Evolutionary conservation across 2,888 invertebrate genomes (phyloP).

Genomic region (Dastarcus helophoroides): DNA sequence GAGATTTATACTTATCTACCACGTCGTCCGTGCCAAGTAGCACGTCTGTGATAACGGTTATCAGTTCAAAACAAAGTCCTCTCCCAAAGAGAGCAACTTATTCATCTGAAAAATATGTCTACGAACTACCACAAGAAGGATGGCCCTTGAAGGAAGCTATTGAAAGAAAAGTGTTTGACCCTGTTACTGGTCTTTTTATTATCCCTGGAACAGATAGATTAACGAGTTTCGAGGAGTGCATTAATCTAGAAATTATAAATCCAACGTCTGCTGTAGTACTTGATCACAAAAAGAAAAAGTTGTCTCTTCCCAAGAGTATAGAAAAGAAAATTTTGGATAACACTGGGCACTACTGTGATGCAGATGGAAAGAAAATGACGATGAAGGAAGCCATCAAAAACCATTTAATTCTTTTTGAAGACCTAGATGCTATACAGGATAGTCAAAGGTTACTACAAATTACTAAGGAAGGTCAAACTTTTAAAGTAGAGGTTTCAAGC

Average conservation of each 20-base stretch:
- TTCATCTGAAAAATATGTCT: slow-evolving; percentile 51
- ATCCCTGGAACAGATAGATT: slow-evolving; percentile 79
- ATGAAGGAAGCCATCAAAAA: slow-evolving; percentile 65
- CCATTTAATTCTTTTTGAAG: slow-evolving; percentile 51
- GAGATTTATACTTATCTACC: slow-evolving; percentile 16
- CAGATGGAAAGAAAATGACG: slow-evolving; percentile 45
- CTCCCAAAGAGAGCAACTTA: slow-evolving; percentile 32
- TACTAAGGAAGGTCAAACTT: slow-evolving; percentile 61
- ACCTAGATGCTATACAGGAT: slow-evolving; percentile 37
- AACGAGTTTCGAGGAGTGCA: slow-evolving; percentile 77
- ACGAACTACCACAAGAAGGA: slow-evolving; percentile 73
- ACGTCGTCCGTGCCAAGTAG: slow-evolving; percentile 22
- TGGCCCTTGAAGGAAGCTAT: slow-evolving; percentile 79
- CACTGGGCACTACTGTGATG: slow-evolving; percentile 64
- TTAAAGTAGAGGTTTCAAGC: slow-evolving; percentile 58
- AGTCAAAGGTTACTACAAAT: slow-evolving; percentile 56
- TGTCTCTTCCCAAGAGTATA: slow-evolving; percentile 59
- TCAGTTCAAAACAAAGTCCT: slow-evolving; percentile 9
- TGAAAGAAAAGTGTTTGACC: slow-evolving; percentile 68
- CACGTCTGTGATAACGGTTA: slow-evolving; percentile 19
- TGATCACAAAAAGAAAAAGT: slow-evolving; percentile 58
- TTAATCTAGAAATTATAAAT: slow-evolving; percentile 76
- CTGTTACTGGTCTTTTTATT: slow-evolving; percentile 69
- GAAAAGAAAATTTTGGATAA: slow-evolving; percentile 68
- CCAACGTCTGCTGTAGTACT: slow-evolving; percentile 70